These are phyloP conservation scores for Noctua fimbriata DNA, from an alignment of 2,888 invertebrate species.

Conservation along the genomic window DNA sequence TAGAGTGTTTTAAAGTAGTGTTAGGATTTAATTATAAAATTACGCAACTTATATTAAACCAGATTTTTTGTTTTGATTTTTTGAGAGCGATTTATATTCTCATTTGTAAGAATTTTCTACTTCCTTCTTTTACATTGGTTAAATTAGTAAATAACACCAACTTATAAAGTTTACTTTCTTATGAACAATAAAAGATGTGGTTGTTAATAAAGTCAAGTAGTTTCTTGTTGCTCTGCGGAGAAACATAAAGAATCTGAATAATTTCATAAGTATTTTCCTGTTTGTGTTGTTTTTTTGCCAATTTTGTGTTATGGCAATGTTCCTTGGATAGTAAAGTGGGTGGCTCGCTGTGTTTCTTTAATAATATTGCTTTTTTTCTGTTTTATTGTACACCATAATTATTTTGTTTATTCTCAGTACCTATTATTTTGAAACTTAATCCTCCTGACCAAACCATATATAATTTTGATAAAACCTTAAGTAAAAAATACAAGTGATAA, in stretches of 20 bases:
- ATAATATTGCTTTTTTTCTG: neutral
- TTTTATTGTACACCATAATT: neutral
- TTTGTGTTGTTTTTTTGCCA: constrained; percentile 49
- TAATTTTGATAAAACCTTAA: neutral
- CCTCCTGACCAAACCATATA: neutral
- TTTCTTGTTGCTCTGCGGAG: constrained; percentile 6
- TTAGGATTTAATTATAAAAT: neutral
- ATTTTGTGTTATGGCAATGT: constrained; percentile 22
- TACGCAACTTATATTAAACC: too few species aligned
- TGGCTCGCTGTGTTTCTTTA: constrained; percentile 14
- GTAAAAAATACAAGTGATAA: neutral
- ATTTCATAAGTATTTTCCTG: constrained; percentile 58
- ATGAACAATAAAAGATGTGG: constrained; percentile 2
- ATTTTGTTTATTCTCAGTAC: neutral
- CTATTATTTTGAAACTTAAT: neutral
- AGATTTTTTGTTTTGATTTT: neutral
- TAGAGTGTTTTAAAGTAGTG: neutral
- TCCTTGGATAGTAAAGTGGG: constrained; percentile 21
- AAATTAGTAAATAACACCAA: neutral
- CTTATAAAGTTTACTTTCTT: constrained; percentile 10
- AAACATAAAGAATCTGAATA: constrained; percentile 35
- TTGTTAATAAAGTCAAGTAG: constrained; percentile 25
- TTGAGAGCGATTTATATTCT: neutral
- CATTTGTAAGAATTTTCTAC: neutral
- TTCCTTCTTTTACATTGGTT: neutral